These are phyloP conservation scores for Ispidina picta DNA, from an alignment of 2,797 vertebrate genomes.

Conservation along the genomic window DNA sequence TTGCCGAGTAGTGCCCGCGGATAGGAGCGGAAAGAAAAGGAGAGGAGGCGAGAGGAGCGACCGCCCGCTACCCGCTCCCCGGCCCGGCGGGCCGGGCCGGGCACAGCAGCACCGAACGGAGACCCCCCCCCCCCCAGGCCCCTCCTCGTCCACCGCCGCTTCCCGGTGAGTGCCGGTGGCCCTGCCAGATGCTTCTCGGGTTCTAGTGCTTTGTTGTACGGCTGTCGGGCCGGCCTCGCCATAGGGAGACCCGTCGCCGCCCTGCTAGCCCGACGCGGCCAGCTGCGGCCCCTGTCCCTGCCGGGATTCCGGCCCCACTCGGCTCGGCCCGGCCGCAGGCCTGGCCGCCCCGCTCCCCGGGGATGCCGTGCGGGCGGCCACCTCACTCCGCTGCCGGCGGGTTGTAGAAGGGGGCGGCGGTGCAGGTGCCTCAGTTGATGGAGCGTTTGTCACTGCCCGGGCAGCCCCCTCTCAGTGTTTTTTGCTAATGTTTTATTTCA, in stretches of 20 bases:
- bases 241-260: not conserved
- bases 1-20: not conserved
- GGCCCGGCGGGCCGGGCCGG: not conserved
- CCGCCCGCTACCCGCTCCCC: not conserved
- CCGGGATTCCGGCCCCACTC: not conserved
- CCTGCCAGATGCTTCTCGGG: not conserved
- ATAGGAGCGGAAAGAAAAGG: not conserved
- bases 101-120: not conserved
- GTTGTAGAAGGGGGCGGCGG: not conserved
- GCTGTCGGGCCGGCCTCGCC: not conserved
- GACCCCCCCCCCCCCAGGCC: not conserved
- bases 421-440: not conserved
- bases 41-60: not conserved
- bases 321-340: not conserved
- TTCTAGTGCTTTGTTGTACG: slow-evolving; percentile 13
- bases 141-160: not conserved
- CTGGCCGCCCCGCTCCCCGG: not conserved
- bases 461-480: not conserved
- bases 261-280: not conserved
- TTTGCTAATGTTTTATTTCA: not conserved
- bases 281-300: not conserved
- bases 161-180: not conserved
- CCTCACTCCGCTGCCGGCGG: not conserved
- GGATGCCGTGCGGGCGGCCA: not conserved
- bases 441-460: not conserved